Evolutionary conservation across 2,113 vertebrate species (phyloP).

Genomic region (Stegostoma tigrinum): DNA sequence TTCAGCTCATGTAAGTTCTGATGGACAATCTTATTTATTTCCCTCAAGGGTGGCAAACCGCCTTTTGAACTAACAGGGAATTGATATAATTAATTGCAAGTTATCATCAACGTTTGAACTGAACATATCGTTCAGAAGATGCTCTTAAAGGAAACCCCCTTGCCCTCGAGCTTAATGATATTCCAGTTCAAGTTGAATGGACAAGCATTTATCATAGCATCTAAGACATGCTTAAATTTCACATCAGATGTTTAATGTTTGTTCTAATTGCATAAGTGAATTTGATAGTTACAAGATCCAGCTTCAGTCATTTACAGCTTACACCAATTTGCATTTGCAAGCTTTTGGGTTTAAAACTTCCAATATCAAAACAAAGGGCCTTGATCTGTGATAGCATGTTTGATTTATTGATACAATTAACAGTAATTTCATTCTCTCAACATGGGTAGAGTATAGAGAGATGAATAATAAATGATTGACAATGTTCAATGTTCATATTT

Average conservation of each 20-base stretch:
- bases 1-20: neutral
- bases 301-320: constrained; percentile 9
- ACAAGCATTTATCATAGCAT: neutral
- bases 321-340: constrained; percentile 29
- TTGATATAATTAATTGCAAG: neutral
- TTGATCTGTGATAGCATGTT: constrained; percentile 7
- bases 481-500: constrained; percentile 32
- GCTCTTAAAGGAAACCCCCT: neutral
- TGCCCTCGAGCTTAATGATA: neutral
- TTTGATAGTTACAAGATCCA: constrained; percentile 33
- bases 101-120: neutral
- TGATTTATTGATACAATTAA: constrained; percentile 36
- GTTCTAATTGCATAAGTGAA: neutral
- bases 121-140: neutral
- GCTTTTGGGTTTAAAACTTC: constrained; percentile 38
- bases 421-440: constrained; percentile 36
- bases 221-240: constrained; percentile 1
- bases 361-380: constrained; percentile 32
- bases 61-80: neutral
- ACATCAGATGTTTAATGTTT: neutral
- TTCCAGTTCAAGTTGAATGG: neutral
- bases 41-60: neutral
- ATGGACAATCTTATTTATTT: neutral
- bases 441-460: constrained; percentile 33
- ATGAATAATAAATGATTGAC: constrained; percentile 26